phyloP scores from a whole-genome alignment of 2,113 vertebrate species.

The Tetrax tetrax region DNA sequence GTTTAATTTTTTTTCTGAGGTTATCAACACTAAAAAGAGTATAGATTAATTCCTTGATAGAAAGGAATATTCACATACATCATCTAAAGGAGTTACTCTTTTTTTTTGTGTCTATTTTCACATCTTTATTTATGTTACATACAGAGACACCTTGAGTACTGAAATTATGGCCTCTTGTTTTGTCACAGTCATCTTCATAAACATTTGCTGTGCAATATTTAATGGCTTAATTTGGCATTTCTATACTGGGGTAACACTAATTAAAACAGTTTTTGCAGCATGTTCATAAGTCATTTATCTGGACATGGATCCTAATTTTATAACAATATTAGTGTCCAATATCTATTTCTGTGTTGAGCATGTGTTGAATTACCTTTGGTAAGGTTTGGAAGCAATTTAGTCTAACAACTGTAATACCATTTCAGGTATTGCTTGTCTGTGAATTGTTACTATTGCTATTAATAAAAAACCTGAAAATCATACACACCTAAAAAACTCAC shows the following conservation, averaged over 20 bases:
- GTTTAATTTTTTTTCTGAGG: background rate
- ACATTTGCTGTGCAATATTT: background rate
- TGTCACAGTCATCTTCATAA: background rate
- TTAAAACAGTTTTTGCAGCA: background rate
- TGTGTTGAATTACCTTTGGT: background rate
- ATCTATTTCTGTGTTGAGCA: background rate
- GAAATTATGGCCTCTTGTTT: background rate
- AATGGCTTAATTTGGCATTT: background rate
- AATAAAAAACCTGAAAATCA: background rate
- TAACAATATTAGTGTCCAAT: background rate
- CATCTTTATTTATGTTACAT: background rate
- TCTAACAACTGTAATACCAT: background rate
- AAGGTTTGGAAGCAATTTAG: background rate
- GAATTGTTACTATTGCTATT: background rate
- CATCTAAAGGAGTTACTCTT: background rate
- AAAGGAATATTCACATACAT: background rate
- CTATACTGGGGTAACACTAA: background rate
- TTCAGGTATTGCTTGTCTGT: background rate
- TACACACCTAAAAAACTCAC: background rate
- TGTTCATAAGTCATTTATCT: background rate
- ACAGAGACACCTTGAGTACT: background rate
- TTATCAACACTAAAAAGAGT: background rate
- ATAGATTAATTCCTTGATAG: background rate
- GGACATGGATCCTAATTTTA: background rate
- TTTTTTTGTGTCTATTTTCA: background rate